These are phyloP conservation scores for Microcebus murinus DNA, from an alignment of 2,113 vertebrate genomes.

Conservation along the genomic window DNA sequence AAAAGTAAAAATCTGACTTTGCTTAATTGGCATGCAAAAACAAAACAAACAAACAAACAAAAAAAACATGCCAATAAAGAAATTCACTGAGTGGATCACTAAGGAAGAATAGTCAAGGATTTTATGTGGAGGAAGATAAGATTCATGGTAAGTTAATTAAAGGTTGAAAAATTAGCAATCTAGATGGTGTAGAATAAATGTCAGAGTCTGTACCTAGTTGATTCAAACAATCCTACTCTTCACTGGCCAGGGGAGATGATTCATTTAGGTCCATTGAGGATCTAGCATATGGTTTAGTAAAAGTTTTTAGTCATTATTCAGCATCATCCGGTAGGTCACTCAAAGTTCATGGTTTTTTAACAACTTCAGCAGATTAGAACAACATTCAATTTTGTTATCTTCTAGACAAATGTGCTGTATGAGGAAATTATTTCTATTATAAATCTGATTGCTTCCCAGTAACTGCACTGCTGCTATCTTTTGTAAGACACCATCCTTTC, in stretches of 20 bases:
- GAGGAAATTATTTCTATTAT: not conserved
- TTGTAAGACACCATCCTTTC: not conserved
- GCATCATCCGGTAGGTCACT: not conserved
- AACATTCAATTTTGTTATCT: not conserved
- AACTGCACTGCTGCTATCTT: not conserved
- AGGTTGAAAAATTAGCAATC: not conserved
- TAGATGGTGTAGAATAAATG: not conserved
- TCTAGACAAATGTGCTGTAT: not conserved
- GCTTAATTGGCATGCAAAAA: not conserved
- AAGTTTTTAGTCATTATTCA: not conserved
- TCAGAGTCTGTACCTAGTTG: not conserved
- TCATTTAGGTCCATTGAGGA: not conserved
- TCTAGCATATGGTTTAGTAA: not conserved
- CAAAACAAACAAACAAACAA: no score
- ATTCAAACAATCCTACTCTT: not conserved
- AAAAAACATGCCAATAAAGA: not conserved
- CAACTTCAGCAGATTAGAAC: not conserved
- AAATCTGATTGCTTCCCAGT: not conserved
- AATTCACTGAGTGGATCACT: not conserved
- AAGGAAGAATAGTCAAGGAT: not conserved
- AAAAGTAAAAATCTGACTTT: not conserved
- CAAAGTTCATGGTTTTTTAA: not conserved
- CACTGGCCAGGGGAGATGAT: not conserved
- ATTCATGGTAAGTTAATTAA: not conserved
- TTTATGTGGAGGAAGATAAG: not conserved